These are phyloP conservation scores for Belgica antarctica DNA, from an alignment of 2,888 invertebrate species.

Conservation along the genomic window DNA sequence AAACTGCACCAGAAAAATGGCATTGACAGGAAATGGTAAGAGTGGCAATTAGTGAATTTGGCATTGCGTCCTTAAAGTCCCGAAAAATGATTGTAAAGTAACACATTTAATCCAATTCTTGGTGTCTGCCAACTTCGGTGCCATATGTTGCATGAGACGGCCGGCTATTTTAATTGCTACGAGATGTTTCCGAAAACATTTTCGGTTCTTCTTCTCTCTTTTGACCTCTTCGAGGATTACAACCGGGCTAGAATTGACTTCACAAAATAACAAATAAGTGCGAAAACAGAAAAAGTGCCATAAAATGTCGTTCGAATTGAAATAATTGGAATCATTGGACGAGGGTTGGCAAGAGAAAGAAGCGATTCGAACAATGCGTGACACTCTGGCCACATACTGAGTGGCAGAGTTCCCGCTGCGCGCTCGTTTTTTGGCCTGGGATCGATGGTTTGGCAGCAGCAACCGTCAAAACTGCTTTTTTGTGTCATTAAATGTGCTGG, in stretches of 20 bases:
- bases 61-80: background rate
- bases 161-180: conserved; percentile 10
- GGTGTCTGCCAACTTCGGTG: background rate
- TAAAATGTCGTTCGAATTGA: conserved; percentile 41
- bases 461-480: background rate
- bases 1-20: conserved; percentile 13
- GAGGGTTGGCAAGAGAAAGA: conserved; percentile 13
- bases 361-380: conserved; percentile 37
- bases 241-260: background rate
- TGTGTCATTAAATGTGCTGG: background rate
- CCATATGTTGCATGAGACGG: conserved; percentile 24
- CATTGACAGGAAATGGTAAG: conserved; percentile 14
- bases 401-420: conserved; percentile 35
- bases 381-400: conserved; percentile 44
- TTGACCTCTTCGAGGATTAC: conserved; percentile 25
- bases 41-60: conserved; percentile 24
- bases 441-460: conserved; percentile 8
- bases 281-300: conserved; percentile 10
- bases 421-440: background rate
- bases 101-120: conserved; percentile 4
- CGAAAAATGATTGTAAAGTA: background rate
- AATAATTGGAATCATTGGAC: conserved; percentile 43
- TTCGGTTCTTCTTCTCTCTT: no score
- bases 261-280: background rate
- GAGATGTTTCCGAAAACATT: conserved; percentile 15